Conservation (phyloP, 2,888 invertebrate species). For the Epinotia nisella region DNA sequence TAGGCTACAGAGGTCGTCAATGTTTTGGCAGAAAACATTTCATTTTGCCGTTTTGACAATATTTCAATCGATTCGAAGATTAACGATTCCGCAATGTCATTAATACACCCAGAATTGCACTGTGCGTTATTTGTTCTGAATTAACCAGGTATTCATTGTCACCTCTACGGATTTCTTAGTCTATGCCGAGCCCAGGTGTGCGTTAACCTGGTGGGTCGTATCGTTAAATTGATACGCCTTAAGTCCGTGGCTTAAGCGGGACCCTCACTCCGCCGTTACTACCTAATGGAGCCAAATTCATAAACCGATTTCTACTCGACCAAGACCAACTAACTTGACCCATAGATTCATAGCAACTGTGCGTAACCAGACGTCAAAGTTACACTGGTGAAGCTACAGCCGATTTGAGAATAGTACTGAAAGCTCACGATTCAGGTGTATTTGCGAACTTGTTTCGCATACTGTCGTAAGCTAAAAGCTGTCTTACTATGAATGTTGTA, state of each 20-base stretch:
- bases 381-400: neutral
- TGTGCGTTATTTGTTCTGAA: too few relatives aligned
- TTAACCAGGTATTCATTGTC: neutral
- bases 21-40: too few relatives aligned
- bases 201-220: conserved; percentile 52
- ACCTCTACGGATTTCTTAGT: conserved; percentile 40
- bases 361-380: neutral
- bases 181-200: conserved; percentile 62
- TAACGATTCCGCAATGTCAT: too few relatives aligned
- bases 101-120: too few relatives aligned
- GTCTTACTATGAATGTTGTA: neutral
- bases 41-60: too few relatives aligned
- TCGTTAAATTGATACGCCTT: conserved; percentile 63
- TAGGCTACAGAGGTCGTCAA: too few relatives aligned
- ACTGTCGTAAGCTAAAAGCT: neutral
- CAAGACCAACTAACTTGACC: neutral
- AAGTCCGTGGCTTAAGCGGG: conserved; percentile 49
- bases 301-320: neutral
- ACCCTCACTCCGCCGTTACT: conserved; percentile 40
- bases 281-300: conserved; percentile 25
- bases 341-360: neutral
- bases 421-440: conserved; percentile 26
- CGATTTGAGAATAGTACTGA: neutral
- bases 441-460: conserved; percentile 16
- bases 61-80: too few relatives aligned